These are phyloP conservation scores for Squalus acanthias DNA, from an alignment of 2,797 vertebrate genomes.

Conservation along the genomic window DNA sequence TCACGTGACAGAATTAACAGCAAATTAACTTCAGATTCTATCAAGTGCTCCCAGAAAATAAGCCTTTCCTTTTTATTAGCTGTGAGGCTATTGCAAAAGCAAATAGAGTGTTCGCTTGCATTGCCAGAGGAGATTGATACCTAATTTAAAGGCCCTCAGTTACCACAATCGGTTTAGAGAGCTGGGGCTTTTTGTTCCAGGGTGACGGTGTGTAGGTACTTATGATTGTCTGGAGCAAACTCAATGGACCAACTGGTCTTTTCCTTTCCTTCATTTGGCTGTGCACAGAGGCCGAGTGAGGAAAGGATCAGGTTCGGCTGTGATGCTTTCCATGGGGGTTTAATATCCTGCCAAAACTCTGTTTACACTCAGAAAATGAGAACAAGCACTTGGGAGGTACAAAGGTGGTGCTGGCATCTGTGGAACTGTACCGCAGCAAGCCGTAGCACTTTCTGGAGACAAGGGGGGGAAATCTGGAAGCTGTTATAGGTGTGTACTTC, in stretches of 20 bases:
- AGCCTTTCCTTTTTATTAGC: background rate
- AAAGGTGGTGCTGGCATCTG: background rate
- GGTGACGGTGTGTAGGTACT: background rate
- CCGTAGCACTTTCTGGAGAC: background rate
- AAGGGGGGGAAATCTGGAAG: background rate
- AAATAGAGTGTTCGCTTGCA: no score
- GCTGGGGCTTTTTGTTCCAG: background rate
- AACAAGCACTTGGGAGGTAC: background rate
- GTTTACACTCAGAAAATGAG: background rate
- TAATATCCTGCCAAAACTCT: background rate
- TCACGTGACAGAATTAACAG: background rate
- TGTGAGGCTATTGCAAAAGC: background rate
- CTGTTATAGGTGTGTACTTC: background rate
- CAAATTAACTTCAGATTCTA: background rate
- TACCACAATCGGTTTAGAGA: background rate
- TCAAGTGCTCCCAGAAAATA: background rate
- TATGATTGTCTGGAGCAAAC: background rate
- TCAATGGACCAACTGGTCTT: background rate
- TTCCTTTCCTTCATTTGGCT: background rate
- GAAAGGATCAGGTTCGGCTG: background rate
- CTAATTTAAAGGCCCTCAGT: background rate
- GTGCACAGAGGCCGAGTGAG: background rate
- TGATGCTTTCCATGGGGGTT: background rate
- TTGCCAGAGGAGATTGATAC: background rate
- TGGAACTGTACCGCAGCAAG: background rate